These are phyloP conservation scores for Ataeniobius toweri DNA, from an alignment of 2,797 vertebrate species.

Conservation along the genomic window DNA sequence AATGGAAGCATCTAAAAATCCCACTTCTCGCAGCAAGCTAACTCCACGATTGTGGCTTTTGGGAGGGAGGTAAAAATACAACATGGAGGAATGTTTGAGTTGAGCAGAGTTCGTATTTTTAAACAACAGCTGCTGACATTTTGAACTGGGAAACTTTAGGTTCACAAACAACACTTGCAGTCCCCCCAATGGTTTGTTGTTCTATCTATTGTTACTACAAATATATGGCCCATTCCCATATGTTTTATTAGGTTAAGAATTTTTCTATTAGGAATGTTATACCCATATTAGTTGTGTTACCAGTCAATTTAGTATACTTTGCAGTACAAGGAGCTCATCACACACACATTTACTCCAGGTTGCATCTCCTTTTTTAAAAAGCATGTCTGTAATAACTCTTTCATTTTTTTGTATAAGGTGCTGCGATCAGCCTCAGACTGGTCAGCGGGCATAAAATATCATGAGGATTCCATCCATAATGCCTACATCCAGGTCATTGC, in stretches of 20 bases:
- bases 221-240: too few relatives aligned
- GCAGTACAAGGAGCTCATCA: neutral
- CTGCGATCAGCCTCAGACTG: conserved; percentile 94
- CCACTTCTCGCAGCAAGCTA: neutral
- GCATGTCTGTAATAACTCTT: neutral
- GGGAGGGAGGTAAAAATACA: neutral
- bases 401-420: conserved; percentile 73
- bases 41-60: neutral
- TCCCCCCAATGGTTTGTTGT: neutral
- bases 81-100: neutral
- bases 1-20: neutral
- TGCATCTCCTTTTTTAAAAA: neutral
- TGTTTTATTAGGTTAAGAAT: neutral
- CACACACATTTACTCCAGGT: neutral
- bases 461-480: conserved; percentile 94
- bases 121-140: neutral
- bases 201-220: too few relatives aligned
- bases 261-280: neutral
- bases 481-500: conserved; percentile 90
- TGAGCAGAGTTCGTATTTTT: neutral
- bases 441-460: conserved; percentile 96
- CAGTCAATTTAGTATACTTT: neutral
- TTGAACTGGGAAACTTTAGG: neutral
- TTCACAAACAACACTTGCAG: neutral
- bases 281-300: neutral